Base-by-base conservation (phyloP, 2,888 invertebrate genomes). In the Andrena bicolor region DNA sequence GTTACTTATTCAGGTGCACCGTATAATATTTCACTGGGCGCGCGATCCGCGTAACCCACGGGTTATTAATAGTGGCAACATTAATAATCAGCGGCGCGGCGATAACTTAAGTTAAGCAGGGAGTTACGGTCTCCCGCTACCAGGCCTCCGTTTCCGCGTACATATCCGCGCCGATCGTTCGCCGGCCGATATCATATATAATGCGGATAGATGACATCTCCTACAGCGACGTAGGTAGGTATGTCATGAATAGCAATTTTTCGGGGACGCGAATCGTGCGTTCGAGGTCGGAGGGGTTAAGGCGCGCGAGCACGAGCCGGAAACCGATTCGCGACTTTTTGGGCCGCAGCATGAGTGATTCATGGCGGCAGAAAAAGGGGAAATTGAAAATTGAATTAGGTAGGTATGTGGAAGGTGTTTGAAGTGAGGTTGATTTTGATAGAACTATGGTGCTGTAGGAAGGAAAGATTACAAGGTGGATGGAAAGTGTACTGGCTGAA, bases 51-150 rank as follows among this genome's bases (percentile, higher is more conserved):
- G 63, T 69, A 63, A 77, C 76, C 30, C 28, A 56, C 75, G 72
- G 56, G 74, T 80, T 83, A 86, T 86, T 82, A 80, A 80, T 79
- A 77, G 72, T 49, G 65, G 69, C 74, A 65, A 69, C 83, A 86
- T 86, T 83, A 86, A 86, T 86, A 86, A 86, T 80, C 76, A 76
- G 69, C 56, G n/a, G 20, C 65, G 30, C 23, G 65, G 75, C 83
- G 79, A 86, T 86, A 86, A 86, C 81, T 85, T 83, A 81, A 70
- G 75, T 85, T 80, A 83, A 85, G 83, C 72, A 72, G 84, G 63
- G 70, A 84, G 77, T 76, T 82, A 82, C 76, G 78, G 76, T 71
- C 72, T 56, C 78, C 58, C 51, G 76, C 76, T 75, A 69, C 74
- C 74, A 76, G 51, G 58, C 10, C 64, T 68, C 30, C 78, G 80